A percentile compares a stretch with the other conserved stretches of the same genome.
Conservation (phyloP, 1,140 invertebrate genomes). For the Melanaphis sacchari region DNA sequence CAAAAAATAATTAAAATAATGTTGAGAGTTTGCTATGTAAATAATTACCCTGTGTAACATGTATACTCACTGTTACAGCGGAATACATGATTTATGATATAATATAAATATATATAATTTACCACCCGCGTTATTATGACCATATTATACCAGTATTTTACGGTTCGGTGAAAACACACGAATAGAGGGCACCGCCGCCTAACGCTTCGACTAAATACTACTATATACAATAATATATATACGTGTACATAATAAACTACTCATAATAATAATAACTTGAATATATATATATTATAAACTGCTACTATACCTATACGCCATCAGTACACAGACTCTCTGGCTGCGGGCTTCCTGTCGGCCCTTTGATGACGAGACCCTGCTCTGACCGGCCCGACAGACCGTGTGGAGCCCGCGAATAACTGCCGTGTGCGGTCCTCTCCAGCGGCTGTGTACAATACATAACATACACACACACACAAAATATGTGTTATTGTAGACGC, state of each 20-base stretch:
- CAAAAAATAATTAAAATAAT: neutral
- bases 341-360: constrained; percentile 43
- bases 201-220: neutral
- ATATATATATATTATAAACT: neutral
- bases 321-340: neutral
- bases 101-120: neutral
- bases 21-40: neutral
- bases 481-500: neutral
- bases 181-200: neutral
- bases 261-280: neutral
- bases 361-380: constrained; percentile 24
- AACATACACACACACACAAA: neutral
- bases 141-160: constrained; percentile 39
- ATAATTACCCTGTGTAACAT: neutral
- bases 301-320: too few relatives aligned
- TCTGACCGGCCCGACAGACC: constrained; percentile 9
- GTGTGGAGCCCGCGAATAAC: constrained; percentile 32
- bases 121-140: neutral
- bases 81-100: neutral
- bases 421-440: constrained; percentile 34
- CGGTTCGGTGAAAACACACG: constrained; percentile 38
- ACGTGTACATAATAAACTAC: neutral
- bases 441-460: neutral
- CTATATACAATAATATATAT: too few relatives aligned
- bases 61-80: neutral